Evolutionary conservation across 1,140 invertebrate genomes (phyloP), one percentile per base, ranked within the genome.

Genomic region (Micrasema longulum): DNA sequence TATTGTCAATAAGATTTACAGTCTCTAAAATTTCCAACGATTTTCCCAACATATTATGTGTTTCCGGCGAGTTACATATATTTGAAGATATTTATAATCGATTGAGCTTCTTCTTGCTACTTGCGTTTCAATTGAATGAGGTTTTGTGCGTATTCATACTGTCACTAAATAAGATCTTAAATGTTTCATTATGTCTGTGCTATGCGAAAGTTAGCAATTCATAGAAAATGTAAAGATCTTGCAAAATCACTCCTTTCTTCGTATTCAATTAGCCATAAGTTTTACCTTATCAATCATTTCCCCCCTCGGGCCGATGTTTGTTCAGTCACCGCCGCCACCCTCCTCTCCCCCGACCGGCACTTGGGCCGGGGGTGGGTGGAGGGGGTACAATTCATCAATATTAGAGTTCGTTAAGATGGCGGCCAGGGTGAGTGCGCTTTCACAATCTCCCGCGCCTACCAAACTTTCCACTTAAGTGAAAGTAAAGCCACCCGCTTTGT

Each of bases 201-300:
- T n/a, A n/a, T n/a, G n/a, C n/a, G n/a, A n/a, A n/a, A n/a, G n/a
- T n/a, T n/a, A n/a, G n/a, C n/a, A n/a, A n/a, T n/a, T n/a, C n/a
- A n/a, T n/a, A n/a, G 18, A 36, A 43, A 62, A 62, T 62, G 57
- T 62, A 63, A 63, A 43, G 41, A 63, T 63, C 57, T 22, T 23
- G 57, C 57, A 41, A 63, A 63, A 63, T 63, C 57, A 63, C 57
- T 63, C 57, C 57, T 63, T 63, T 63, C 57, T 45, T 48, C 68
- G 70, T 63, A 69, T 72, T 76, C 74, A 76, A 76, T 76, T 76
- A 76, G 71, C 69, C 64, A 67, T 69, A 70, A 67, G 66, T 68
- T 72, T 75, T 72, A 64, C 74, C 74, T 76, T 72, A 76, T 76
- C 74, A 76, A 76, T 76, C 74, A 76, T 72, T 72, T 52, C 63